These are phyloP conservation scores for Axea sp. DNA, from an alignment of 2,888 invertebrate species.

Conservation along the genomic window DNA sequence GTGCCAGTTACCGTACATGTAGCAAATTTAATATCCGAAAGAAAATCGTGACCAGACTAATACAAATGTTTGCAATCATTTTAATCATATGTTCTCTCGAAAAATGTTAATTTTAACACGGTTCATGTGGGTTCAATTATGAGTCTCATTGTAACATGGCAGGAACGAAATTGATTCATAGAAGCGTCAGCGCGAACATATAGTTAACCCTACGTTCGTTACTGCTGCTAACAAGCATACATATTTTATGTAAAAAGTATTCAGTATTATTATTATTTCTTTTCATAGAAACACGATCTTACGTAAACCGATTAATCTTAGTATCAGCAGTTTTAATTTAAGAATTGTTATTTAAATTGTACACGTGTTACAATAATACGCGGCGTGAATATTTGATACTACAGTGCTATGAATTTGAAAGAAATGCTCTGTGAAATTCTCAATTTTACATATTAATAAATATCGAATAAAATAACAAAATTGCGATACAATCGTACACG, in stretches of 20 bases:
- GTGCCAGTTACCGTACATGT: neutral
- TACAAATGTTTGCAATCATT: constrained; percentile 12
- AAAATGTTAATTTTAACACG: constrained; percentile 8
- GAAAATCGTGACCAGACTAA: neutral
- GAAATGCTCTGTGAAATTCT: too few relatives aligned
- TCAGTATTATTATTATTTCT: too few relatives aligned
- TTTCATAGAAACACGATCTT: too few relatives aligned
- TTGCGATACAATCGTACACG: too few relatives aligned
- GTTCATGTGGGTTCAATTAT: constrained; percentile 5
- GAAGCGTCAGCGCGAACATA: neutral
- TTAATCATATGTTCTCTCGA: constrained; percentile 9
- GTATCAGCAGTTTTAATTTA: too few relatives aligned
- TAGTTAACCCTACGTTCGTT: neutral
- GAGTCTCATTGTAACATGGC: neutral
- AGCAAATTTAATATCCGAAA: neutral
- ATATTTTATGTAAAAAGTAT: neutral
- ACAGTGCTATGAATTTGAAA: too few relatives aligned
- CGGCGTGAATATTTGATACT: too few relatives aligned
- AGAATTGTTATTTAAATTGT: too few relatives aligned
- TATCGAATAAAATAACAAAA: too few relatives aligned
- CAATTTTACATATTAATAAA: too few relatives aligned
- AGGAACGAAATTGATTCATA: constrained; percentile 10
- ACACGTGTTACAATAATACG: too few relatives aligned
- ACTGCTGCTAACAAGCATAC: constrained; percentile 3
- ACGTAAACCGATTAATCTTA: too few relatives aligned